A percentile compares a stretch with the other conserved stretches of the same genome.
Conservation (phyloP, 2,113 vertebrate species). For the Nettapus auritus region DNA sequence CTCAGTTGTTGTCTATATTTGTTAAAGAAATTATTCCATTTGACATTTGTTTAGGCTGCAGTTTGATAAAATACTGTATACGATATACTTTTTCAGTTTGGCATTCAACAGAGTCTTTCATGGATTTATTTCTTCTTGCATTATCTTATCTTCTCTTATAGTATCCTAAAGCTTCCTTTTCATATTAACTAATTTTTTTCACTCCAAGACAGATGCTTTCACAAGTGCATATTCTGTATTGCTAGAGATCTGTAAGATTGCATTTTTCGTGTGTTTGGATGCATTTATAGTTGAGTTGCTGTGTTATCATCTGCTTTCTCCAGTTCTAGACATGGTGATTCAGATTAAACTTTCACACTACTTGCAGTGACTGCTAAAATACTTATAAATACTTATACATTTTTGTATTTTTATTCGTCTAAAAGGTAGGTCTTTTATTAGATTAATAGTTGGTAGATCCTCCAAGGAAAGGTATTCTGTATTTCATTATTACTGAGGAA, state of each 20-base stretch:
- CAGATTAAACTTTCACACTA: neutral
- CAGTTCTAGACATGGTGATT: neutral
- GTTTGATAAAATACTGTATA: conserved; percentile 81
- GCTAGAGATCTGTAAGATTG: conserved; percentile 8
- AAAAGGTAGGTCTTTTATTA: neutral
- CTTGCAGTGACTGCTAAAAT: neutral
- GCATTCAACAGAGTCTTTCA: conserved; percentile 73
- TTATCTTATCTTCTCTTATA: conserved; percentile 79
- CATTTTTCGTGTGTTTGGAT: conserved; percentile 6
- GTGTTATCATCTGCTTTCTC: neutral
- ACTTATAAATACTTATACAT: neutral
- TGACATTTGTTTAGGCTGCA: conserved; percentile 83
- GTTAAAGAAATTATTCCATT: conserved; percentile 78
- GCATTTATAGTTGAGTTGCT: neutral
- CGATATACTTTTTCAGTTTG: conserved; percentile 71
- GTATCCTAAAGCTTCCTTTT: conserved; percentile 76
- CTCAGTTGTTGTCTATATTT: conserved; percentile 84
- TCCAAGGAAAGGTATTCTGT: neutral
- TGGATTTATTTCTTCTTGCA: conserved; percentile 76
- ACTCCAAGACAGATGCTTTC: conserved; percentile 54
- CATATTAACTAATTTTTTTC: conserved; percentile 73
- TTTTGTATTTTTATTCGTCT: neutral
- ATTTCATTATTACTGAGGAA: neutral
- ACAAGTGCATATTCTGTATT: conserved; percentile 17
- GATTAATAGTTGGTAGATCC: neutral